phyloP scores from a whole-genome alignment of 1,140 invertebrate genomes.

The Cydia amplana region DNA sequence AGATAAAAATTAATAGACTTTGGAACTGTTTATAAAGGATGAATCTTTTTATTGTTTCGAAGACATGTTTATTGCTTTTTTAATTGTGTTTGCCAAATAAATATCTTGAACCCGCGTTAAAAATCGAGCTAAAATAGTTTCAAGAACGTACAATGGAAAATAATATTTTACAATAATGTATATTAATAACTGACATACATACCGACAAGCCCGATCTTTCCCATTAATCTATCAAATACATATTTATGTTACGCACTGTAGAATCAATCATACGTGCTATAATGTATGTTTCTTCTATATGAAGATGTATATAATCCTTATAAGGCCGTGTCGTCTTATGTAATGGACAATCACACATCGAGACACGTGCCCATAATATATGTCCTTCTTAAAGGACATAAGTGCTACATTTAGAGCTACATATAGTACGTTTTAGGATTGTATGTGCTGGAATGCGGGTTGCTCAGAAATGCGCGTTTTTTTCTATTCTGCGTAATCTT shows the following conservation, averaged over 20 bases:
- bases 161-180: too few relatives aligned
- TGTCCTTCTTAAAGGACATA: neutral
- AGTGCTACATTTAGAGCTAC: neutral
- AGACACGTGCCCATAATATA: conserved; percentile 8
- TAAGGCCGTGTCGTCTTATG: neutral
- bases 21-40: too few relatives aligned
- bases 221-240: neutral
- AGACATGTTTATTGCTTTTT: too few relatives aligned
- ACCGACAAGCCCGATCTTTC: neutral
- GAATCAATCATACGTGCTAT: neutral
- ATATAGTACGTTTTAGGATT: neutral
- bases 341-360: conserved; percentile 19
- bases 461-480: neutral
- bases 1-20: too few relatives aligned
- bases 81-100: too few relatives aligned
- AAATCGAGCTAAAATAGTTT: too few relatives aligned
- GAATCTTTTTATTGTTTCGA: too few relatives aligned
- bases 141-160: too few relatives aligned
- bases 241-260: neutral
- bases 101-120: too few relatives aligned
- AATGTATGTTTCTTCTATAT: neutral
- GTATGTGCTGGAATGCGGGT: neutral
- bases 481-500: neutral
- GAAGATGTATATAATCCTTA: conserved; percentile 6
- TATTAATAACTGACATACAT: neutral